Conservation (phyloP, 2,888 invertebrate species). For the Troides aeacus region DNA sequence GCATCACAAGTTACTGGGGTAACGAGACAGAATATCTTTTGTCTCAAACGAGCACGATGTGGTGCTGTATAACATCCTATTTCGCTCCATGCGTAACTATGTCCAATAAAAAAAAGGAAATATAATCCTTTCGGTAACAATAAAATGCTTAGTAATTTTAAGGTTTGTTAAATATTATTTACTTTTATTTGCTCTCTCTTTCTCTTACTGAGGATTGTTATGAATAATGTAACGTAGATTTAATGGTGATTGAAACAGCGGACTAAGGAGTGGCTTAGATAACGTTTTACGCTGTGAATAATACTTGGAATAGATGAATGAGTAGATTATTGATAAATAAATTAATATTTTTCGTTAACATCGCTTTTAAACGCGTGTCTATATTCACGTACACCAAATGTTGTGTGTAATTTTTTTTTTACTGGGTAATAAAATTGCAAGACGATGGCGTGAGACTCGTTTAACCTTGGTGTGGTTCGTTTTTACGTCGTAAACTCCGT, state of each 20-base stretch:
- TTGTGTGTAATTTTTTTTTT: not conserved
- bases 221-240: no score
- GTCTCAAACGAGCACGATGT: no score
- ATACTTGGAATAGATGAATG: not conserved
- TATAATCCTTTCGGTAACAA: no score
- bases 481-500: conserved; percentile 25
- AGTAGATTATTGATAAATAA: not conserved
- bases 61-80: no score
- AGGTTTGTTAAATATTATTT: no score
- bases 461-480: conserved; percentile 20
- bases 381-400: not conserved
- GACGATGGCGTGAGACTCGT: conserved; percentile 4
- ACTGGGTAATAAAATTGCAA: not conserved
- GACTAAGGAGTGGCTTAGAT: not conserved
- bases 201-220: not conserved
- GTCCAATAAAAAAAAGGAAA: no score
- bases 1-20: no score
- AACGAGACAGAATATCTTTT: no score
- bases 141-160: no score
- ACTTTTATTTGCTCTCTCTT: not conserved
- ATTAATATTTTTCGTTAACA: no score
- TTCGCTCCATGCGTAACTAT: no score
- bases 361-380: not conserved
- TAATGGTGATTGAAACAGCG: not conserved
- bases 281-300: not conserved